Evolutionary conservation across 2,797 vertebrate species (phyloP), one percentile per base, ranked within the genome.

Genomic region (Rhinophrynus dorsalis): DNA sequence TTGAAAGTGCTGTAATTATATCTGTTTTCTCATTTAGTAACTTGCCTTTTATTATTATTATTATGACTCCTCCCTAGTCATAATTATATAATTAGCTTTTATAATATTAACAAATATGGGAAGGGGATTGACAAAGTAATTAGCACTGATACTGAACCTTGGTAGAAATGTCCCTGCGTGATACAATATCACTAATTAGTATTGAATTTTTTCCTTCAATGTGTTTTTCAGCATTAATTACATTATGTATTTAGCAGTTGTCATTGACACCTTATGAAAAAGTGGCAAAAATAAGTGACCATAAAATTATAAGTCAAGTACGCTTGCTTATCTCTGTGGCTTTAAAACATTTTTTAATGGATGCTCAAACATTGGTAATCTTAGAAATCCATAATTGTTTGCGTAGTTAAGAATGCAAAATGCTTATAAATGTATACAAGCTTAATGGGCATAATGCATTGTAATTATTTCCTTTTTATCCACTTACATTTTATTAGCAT

Each of bases 311-410:
- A 45, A 35, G 18, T 58, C 55, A 58, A 50, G 48, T 59, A 27
- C 47, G 44, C 55, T 37, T 15, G 32, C 33, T 58, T 58, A 37
- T 68, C 30, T 48, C n/a, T n/a, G n/a, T n/a, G n/a, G n/a, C n/a
- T n/a, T n/a, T n/a, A n/a, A n/a, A n/a, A n/a, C n/a, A n/a, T n/a
- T 21, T 57, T 68, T 58, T 66, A 55, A 55, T 66, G 50, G 63
- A 26, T 66, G 44, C 59, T 40, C 45, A 59, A 68, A 68, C 55
- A 40, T 59, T 56, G 21, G 18, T 17, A 68, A 47, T 45, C 38
- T 67, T 42, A 52, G 60, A 51, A 63, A 21, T 63, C 29, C 45
- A 51, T 63, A 47, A 32, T 6, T 63, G 21, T 63, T 63, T 63
- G 38, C 60, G 38, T 12, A 63, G 21, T 51, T 63, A 50, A 63